These are phyloP conservation scores for Anolis apletophallus DNA, from an alignment of 2,797 vertebrate genomes.

Conservation along the genomic window DNA sequence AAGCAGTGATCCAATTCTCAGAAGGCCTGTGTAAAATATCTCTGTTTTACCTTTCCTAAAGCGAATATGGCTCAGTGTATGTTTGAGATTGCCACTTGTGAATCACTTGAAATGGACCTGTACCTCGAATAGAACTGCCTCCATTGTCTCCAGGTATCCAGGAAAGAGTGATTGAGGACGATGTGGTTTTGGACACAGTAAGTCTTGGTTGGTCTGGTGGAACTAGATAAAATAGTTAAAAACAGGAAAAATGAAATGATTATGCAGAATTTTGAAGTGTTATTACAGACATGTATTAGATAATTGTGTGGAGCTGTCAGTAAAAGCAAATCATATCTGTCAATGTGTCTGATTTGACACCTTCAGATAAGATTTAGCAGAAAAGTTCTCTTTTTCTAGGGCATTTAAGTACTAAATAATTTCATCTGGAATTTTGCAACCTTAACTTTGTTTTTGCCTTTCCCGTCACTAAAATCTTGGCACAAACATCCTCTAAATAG, in stretches of 20 bases:
- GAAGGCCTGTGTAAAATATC: neutral
- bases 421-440: constrained; percentile 56
- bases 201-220: constrained; percentile 98
- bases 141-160: constrained; percentile 99
- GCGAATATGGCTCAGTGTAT: neutral
- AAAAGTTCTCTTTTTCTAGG: constrained; percentile 35
- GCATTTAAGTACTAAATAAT: constrained; percentile 45
- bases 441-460: constrained; percentile 26
- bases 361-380: constrained; percentile 50
- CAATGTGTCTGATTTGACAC: constrained; percentile 74
- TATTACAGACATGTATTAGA: constrained; percentile 69
- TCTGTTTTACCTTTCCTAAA: neutral
- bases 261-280: constrained; percentile 60
- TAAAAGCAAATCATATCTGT: constrained; percentile 74
- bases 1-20: neutral
- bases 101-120: neutral
- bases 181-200: constrained; percentile 98
- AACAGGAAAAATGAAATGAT: constrained; percentile 68
- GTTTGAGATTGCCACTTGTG: neutral
- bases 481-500: constrained; percentile 4
- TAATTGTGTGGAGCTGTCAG: constrained; percentile 64
- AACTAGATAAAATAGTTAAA: constrained; percentile 80
- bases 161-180: constrained; percentile 96
- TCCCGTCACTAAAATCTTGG: neutral
- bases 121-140: constrained; percentile 96